Conservation (phyloP, 2,888 invertebrate genomes). For the Limnephilus rhombicus region DNA sequence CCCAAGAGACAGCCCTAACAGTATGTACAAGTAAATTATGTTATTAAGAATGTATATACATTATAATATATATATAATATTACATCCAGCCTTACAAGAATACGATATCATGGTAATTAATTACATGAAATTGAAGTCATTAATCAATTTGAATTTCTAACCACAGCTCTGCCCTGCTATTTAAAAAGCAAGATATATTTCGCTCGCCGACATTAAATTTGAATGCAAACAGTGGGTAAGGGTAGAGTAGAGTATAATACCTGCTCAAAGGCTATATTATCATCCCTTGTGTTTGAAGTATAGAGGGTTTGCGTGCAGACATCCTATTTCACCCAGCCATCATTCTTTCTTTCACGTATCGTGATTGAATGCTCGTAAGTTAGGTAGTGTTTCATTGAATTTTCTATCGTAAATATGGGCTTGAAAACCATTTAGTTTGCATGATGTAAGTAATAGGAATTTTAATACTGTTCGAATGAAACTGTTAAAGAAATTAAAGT, state of each 20-base stretch:
- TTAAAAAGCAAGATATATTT: constrained; percentile 11
- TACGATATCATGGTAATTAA: background rate
- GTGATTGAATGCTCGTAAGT: constrained; percentile 46
- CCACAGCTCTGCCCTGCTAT: background rate
- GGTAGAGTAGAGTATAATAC: background rate
- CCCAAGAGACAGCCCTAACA: background rate
- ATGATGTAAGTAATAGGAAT: background rate
- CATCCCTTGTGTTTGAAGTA: constrained; percentile 25
- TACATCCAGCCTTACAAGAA: background rate
- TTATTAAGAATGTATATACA: background rate
- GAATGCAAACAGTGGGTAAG: background rate
- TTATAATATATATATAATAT: no score
- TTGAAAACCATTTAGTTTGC: constrained; percentile 14
- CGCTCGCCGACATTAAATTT: background rate
- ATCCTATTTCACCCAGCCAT: constrained; percentile 45
- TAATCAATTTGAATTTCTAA: background rate
- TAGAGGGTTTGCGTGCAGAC: constrained; percentile 46
- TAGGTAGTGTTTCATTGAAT: constrained; percentile 50
- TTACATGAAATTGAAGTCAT: background rate
- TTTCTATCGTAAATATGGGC: constrained; percentile 34
- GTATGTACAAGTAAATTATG: background rate
- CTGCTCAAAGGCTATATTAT: background rate
- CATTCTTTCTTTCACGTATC: constrained; percentile 43
- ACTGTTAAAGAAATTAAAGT: constrained; percentile 1
- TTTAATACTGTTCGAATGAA: background rate